phyloP scores from a whole-genome alignment of 1,140 invertebrate species.

The Neotoxoptera formosana region DNA sequence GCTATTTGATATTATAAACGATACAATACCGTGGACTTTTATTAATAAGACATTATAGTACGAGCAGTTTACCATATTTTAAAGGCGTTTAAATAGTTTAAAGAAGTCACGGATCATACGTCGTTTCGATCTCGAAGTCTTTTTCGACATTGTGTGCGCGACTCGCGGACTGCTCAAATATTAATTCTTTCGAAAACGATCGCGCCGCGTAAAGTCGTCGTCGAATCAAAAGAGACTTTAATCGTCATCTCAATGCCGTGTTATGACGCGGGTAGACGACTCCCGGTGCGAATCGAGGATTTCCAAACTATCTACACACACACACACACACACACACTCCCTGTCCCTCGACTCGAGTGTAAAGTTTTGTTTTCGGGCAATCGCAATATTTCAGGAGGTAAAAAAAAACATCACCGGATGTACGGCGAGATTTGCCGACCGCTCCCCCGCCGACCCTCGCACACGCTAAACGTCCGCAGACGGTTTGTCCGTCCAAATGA shows the following conservation, averaged over 20 bases:
- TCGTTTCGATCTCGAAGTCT: background rate
- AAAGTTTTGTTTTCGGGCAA: background rate
- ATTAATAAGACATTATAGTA: background rate
- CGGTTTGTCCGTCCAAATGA: background rate
- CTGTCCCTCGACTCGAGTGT: background rate
- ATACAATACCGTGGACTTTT: no score
- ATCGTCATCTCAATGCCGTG: background rate
- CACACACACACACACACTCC: background rate
- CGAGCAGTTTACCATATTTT: background rate
- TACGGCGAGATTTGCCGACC: background rate
- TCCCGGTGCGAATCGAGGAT: background rate
- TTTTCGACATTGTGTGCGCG: background rate
- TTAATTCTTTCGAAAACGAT: background rate
- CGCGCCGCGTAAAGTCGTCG: no score
- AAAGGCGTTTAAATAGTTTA: background rate
- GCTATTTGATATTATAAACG: no score
- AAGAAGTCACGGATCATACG: no score
- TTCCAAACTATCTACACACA: background rate
- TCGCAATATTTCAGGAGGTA: conserved; percentile 1
- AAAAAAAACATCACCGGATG: conserved; percentile 16
- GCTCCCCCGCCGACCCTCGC: no score
- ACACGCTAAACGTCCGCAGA: background rate
- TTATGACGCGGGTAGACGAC: background rate
- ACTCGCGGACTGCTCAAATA: background rate
- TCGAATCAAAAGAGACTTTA: background rate